Conservation (phyloP, 2,797 vertebrate species). For the Bradypodion pumilum region DNA sequence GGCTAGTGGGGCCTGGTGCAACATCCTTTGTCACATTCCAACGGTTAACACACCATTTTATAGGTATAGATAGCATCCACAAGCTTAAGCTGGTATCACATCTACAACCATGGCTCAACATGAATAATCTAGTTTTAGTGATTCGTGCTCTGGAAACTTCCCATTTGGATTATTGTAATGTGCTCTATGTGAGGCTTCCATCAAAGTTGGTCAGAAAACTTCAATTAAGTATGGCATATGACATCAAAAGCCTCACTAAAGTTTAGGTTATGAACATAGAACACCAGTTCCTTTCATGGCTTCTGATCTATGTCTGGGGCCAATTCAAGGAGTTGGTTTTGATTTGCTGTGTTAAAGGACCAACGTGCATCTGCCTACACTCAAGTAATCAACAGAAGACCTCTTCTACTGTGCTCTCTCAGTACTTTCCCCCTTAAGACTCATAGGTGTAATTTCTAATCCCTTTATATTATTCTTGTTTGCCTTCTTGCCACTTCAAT, state of each 20-base stretch:
- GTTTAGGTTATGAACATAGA: not conserved
- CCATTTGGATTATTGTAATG: not conserved
- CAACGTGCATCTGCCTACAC: no score
- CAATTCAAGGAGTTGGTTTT: no score
- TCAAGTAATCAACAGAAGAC: no score
- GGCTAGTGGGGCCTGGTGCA: no score
- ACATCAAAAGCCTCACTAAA: not conserved
- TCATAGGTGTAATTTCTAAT: no score
- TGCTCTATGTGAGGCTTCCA: not conserved
- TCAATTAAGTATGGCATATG: not conserved
- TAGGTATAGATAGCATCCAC: not conserved
- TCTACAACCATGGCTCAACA: not conserved
- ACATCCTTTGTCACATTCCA: no score
- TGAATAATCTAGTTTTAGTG: not conserved
- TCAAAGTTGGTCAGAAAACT: not conserved
- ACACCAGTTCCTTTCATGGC: not conserved
- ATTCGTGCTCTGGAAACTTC: not conserved
- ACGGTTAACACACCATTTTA: no score
- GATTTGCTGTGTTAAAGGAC: no score
- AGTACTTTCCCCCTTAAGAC: no score
- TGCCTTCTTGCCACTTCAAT: not conserved
- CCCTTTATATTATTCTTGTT: no score
- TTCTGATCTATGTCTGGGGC: not conserved
- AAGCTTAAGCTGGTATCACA: not conserved
- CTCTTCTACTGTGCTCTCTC: no score